phyloP scores from a whole-genome alignment of 2,888 invertebrate species.

The Kuschelorhynchus macadamiae region DNA sequence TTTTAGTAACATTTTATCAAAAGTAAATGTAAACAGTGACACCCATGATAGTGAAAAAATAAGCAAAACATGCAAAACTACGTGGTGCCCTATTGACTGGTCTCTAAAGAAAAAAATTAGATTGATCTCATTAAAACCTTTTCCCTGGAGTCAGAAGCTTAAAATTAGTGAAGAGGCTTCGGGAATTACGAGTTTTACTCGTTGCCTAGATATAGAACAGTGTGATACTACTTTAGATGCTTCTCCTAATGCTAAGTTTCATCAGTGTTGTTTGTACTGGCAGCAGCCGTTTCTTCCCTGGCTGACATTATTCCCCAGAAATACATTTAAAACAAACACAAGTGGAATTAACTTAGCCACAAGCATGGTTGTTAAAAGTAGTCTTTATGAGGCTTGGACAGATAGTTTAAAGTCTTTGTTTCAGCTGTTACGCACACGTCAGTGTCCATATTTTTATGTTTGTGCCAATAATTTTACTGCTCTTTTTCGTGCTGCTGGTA shows the following conservation, averaged over 20 bases:
- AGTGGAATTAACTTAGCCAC: conserved; percentile 60
- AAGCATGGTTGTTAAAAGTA: conserved; percentile 74
- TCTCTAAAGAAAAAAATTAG: conserved; percentile 87
- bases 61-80: conserved; percentile 59
- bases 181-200: conserved; percentile 83
- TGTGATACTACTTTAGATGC: conserved; percentile 79
- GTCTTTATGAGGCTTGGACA: conserved; percentile 84
- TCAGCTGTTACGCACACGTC: conserved; percentile 85
- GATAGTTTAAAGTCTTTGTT: conserved; percentile 92
- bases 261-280: conserved; percentile 91
- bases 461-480: conserved; percentile 92
- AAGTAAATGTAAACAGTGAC: conserved; percentile 39
- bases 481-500: conserved; percentile 89
- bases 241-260: conserved; percentile 87
- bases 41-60: too few species aligned
- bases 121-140: conserved; percentile 82
- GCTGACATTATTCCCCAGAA: conserved; percentile 87
- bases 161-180: conserved; percentile 94
- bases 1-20: conserved; percentile 62
- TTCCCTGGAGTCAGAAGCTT: conserved; percentile 84
- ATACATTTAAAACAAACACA: conserved; percentile 62
- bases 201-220: conserved; percentile 80
- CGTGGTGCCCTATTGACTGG: conserved; percentile 87
- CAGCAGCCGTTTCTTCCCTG: conserved; percentile 93
- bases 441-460: conserved; percentile 95